Base-by-base conservation (phyloP, 2,888 invertebrate species). In the Theristus sp. region DNA sequence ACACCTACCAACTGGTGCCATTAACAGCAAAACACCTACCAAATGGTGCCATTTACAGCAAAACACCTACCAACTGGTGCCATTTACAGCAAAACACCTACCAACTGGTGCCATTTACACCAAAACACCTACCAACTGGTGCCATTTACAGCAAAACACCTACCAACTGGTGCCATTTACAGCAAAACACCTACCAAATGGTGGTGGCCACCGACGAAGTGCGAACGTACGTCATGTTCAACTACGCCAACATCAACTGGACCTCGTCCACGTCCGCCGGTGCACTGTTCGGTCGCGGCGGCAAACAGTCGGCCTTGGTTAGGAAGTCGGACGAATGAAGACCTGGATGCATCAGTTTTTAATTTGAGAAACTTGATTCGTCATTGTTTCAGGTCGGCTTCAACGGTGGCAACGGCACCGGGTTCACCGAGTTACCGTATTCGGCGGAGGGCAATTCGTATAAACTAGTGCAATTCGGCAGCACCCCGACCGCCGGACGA, bases 121-220 rank as follows among this genome's bases (percentile, higher is more conserved):
- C n/a, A n/a, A n/a, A n/a, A n/a, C n/a, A n/a, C n/a, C n/a, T n/a
- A n/a, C n/a, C n/a, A n/a, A n/a, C n/a, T n/a, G n/a, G n/a, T n/a
- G n/a, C n/a, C n/a, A n/a, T n/a, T n/a, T n/a, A n/a, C n/a, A n/a
- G n/a, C n/a, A n/a, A n/a, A n/a, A n/a, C n/a, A n/a, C n/a, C n/a
- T n/a, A n/a, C n/a, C n/a, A n/a, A n/a, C n/a, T n/a, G n/a, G n/a
- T n/a, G n/a, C n/a, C n/a, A n/a, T n/a, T 55, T 63, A 17, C 76
- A 86, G 85, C 89, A 89, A 1, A 93, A 93, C 74, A 89, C 90
- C 0, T 94, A 90, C 79, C 94, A 96, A 83, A 80, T 89, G 81
- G 83, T 93, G 1, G 74, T 96, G 60, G 88, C 87, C 0, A 91
- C 93, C 0, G 91, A 93, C 74, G 90, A 90, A 78, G 87, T 88